Evolutionary conservation across 1,140 invertebrate species (phyloP).

Genomic region (Pachyrhynchus sulphureomaculatus): DNA sequence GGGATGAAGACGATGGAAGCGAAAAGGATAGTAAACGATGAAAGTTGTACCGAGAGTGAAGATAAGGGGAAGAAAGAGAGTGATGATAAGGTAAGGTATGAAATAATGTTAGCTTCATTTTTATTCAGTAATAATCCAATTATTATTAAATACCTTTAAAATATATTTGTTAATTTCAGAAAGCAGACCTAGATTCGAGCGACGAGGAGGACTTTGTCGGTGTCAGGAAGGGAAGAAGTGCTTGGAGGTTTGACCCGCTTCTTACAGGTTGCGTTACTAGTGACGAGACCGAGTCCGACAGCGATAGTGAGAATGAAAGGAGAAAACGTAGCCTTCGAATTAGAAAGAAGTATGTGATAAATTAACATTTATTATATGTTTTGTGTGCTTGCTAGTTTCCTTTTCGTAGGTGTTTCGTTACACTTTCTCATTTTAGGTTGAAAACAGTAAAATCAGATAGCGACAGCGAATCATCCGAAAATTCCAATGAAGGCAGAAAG

Average conservation of each 20-base stretch:
- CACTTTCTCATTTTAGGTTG: too few relatives aligned
- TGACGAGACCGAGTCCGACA: not conserved
- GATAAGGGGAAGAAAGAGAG: not conserved
- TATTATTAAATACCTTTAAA: not conserved
- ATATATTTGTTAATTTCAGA: not conserved
- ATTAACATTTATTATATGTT: too few relatives aligned
- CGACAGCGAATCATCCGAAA: too few relatives aligned
- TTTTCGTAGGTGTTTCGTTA: too few relatives aligned
- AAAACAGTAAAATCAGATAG: too few relatives aligned
- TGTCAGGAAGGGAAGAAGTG: not conserved
- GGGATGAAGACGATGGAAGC: not conserved
- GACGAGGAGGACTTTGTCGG: constrained; percentile 17
- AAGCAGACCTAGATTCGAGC: constrained; percentile 10
- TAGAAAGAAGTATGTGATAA: too few relatives aligned
- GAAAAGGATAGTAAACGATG: not conserved
- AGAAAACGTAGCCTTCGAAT: too few relatives aligned
- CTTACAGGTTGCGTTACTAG: not conserved
- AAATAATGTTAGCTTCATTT: not conserved
- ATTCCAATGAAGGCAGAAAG: too few relatives aligned
- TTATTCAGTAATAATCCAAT: not conserved
- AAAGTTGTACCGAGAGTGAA: not conserved
- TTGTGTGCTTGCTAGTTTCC: too few relatives aligned
- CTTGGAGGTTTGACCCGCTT: constrained; percentile 7
- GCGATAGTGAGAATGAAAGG: not conserved
- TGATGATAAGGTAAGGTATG: not conserved